Evolutionary conservation across 2,113 vertebrate species (phyloP), one percentile per base, ranked within the genome.

Genomic region (Telmatochromis bifrenatus): DNA sequence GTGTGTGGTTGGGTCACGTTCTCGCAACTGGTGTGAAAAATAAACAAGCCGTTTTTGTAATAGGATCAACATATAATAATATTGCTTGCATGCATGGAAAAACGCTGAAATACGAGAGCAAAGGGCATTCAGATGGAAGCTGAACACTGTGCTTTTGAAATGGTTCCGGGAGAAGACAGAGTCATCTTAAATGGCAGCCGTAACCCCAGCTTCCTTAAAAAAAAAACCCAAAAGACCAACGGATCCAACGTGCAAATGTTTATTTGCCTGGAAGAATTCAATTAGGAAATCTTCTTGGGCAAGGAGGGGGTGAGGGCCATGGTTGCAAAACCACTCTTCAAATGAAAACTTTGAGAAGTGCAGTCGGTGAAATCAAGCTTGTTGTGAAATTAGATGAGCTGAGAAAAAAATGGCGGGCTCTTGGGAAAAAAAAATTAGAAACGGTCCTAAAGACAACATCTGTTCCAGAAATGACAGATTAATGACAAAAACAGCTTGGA

Each of bases 11-110:
- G 8, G 75, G 68, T 88, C 56, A 33, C 54, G 80, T 56, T 91
- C 81, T 75, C 5, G 13, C 88, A 77, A 60, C 82, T 82, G 77
- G 75, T 26, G 83, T 60, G 87, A 90, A 94, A 94, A 86, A 81
- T 28, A 89, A 90, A 84, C 82, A 7, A 65, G 79, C 75, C 75
- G 55, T 84, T 85, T 65, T 33, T 19, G 35, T 92, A 92, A 95
- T 91, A 89, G 90, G 93, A 92, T 94, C 83, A 91, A 23, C 26
- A 2, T 53, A 65, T 87, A 91, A 93, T 91, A 87, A 93, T 90
- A 87, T 83, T 14, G 13, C 58, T 82, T 56, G 82, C 47, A 77
- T 33, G 19, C 37, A 55, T 23, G 42, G 39, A 81, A 81, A 60
- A 87, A 47, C 4, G 79, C 28, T 80, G n/a, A 62, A 49, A 81